Percentiles rank a stretch among this genome's conserved stretches.
Evolutionary conservation across 2,888 invertebrate species (phyloP).

Genomic region (Tenodera sinensis): DNA sequence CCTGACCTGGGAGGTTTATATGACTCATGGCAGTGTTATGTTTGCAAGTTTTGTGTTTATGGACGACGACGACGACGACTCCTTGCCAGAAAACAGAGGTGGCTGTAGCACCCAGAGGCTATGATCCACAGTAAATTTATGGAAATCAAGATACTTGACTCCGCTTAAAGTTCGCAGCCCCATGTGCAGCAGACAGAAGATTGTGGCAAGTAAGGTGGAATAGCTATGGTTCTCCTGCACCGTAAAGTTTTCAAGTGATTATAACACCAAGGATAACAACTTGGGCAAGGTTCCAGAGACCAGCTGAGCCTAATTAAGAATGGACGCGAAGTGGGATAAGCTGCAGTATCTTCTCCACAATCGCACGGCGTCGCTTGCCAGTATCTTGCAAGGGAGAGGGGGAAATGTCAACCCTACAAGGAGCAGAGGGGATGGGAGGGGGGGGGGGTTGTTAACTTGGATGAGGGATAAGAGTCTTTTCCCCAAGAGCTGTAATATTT

Average conservation of each 20-base stretch:
- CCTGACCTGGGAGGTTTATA: too few relatives aligned
- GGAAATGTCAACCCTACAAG: background rate
- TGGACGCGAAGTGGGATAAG: conserved; percentile 8
- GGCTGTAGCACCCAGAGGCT: background rate
- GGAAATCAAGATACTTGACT: conserved; percentile 23
- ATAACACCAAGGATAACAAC: conserved; percentile 21
- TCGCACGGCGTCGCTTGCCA: background rate
- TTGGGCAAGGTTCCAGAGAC: conserved; percentile 25
- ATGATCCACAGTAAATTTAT: conserved; percentile 15
- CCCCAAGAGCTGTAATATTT: background rate
- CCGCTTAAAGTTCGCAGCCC: background rate
- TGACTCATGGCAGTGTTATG: too few relatives aligned
- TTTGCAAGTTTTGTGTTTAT: too few relatives aligned
- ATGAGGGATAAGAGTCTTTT: background rate
- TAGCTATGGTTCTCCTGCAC: background rate
- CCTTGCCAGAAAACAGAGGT: background rate
- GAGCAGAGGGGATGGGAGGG: too few relatives aligned
- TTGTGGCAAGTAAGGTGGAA: background rate
- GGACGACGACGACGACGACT: too few relatives aligned
- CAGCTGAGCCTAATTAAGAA: conserved; percentile 28
- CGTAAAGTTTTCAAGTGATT: conserved; percentile 23
- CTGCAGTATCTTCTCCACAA: background rate
- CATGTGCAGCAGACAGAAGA: background rate
- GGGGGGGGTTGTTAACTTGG: background rate
- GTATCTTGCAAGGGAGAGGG: background rate